Evolutionary conservation across 2,113 vertebrate species (phyloP), one percentile per base, ranked within the genome.

Genomic region (Corythoichthys intestinalis): DNA sequence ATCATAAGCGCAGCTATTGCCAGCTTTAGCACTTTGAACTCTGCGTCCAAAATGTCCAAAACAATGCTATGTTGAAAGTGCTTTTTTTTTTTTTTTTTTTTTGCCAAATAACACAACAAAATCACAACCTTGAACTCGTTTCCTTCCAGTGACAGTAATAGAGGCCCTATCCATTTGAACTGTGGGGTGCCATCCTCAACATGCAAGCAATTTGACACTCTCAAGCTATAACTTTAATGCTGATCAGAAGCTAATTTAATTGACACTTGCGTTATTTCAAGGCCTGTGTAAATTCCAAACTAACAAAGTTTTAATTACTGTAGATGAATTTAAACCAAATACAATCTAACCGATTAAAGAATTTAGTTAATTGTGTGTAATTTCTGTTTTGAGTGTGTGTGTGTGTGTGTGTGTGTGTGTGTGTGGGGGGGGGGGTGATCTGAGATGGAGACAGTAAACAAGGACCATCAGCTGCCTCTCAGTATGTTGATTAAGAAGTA

Each of bases 361-460:
- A 44, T 44, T 4, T 44, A 8, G 41, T 44, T 8, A 44, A 44
- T 44, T 2, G 4, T 44, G 41, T 44, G 41, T 4, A 44, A 44
- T 28, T 28, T 28, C 20, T 28, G 20, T 28, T 28, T 28, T 28
- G 20, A 28, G 20, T 0, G 20, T 28, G 20, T 28, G 20, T 28
- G 20, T 28, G 20, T 28, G 20, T 28, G 20, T 28, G n/a, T n/a
- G 20, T 0, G 20, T 28, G 20, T 28, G 20, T 28, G 20, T 28
- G 20, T 28, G 20, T 28, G 20, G 0, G 20, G 20, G 20, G 6
- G 61, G 65, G 69, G 79, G 78, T 78, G 69, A 76, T 59, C 75
- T 60, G 73, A 79, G 79, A 76, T 49, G 67, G 54, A 71, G 68
- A 61, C 74, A 75, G 75, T 75, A 77, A 86, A 86, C 79, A 65